Evolutionary conservation across 1,140 invertebrate species (phyloP).

Genomic region (Brachionus asplanchnoidis): DNA sequence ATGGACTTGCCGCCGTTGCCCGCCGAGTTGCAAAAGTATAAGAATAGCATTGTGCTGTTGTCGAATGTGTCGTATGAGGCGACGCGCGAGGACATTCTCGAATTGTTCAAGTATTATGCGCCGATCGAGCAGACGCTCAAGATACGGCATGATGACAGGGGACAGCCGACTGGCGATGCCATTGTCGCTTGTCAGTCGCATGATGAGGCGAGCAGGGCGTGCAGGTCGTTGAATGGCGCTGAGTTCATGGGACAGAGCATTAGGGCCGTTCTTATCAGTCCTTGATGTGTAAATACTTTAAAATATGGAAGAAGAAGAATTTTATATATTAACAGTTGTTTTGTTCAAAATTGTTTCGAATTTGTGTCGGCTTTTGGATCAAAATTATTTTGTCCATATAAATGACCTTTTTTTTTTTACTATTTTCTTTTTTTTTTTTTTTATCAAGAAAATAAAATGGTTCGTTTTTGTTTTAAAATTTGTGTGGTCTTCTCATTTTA

Average conservation of each 20-base stretch:
- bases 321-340: not conserved
- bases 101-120: not conserved
- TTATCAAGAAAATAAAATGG: not conserved
- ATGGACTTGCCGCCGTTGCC: slow-evolving; percentile 38
- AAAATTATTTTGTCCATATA: no score
- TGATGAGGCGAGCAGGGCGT: not conserved
- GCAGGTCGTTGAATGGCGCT: not conserved
- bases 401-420: not conserved
- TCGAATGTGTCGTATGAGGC: slow-evolving; percentile 29
- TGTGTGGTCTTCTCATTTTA: not conserved
- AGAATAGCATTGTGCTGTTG: slow-evolving; percentile 8
- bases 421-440: not conserved
- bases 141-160: slow-evolving; percentile 35
- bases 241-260: slow-evolving; percentile 15
- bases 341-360: not conserved
- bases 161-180: slow-evolving; percentile 35
- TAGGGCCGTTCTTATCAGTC: not conserved
- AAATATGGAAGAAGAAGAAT: not conserved
- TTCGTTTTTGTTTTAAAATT: not conserved
- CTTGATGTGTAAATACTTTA: not conserved
- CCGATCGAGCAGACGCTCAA: slow-evolving; percentile 41
- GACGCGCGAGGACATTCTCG: slow-evolving; percentile 12
- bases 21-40: slow-evolving; percentile 18
- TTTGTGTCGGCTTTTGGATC: no score
- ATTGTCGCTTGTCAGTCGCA: slow-evolving; percentile 10